Base-by-base conservation (phyloP, 1,140 invertebrate genomes). In the Drosophila kikkawai region DNA sequence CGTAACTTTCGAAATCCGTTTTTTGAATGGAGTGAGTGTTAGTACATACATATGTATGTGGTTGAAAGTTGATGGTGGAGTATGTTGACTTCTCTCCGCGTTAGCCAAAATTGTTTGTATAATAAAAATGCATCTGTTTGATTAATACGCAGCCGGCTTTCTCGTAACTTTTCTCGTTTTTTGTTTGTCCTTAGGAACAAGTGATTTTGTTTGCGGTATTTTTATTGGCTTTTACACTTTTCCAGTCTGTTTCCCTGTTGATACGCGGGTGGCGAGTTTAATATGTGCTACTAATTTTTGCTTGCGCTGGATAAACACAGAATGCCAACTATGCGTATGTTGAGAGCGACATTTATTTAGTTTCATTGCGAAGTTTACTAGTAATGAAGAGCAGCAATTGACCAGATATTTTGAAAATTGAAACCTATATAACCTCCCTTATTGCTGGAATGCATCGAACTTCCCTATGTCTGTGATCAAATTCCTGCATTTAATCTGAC, bases 81-180 rank as follows among this genome's bases (percentile, higher is more conserved):
- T 11, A 11, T 11, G 19, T 39, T 17, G 3, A 7, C 7, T 39
- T n/a, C 4, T 9, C 36, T 15, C 9, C 9, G 34, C 58, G 17
- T 50, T 29, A 15, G 12, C 22, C 59, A 32, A 50, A 77, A 58
- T 19, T 77, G 44, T 66, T 76, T 45, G 39, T 41, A 69, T 67
- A 58, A 80, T 80, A 57, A 79, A 79, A 85, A 75, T 57, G 58
- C 69, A 81, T 74, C 69, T 84, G 67, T 80, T 80, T 74, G 64
- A 74, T 84, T 80, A 84, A 84, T 77, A 59, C 47, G 56, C 56
- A 56, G 37, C 41, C 34, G 17, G 19, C 22, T 29, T 61, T 36
- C 8, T 61, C 4, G 7, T 15, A n/a, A 32, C 26, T 56, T 22
- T 1, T 11, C 8, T 15, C 19, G 11, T 45, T 69, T 57, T 69